A percentile compares a stretch with the other conserved stretches of the same genome.
Conservation (phyloP, 2,113 vertebrate species). For the human (Homo sapiens) region DNA sequence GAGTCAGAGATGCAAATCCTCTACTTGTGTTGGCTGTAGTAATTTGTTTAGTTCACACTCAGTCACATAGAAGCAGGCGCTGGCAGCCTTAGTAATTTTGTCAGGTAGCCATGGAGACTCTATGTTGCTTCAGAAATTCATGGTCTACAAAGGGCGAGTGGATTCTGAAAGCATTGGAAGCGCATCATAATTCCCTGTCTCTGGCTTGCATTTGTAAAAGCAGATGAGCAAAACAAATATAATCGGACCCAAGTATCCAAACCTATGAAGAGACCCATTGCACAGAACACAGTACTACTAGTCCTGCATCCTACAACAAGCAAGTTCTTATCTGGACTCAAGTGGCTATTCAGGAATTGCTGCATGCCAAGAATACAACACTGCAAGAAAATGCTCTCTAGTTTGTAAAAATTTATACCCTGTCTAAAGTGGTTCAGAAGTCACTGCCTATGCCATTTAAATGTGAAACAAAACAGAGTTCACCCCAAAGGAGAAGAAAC, state of each 20-base stretch:
- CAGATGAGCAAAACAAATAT: neutral
- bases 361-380: neutral
- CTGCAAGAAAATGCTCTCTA: neutral
- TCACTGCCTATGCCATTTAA: conserved; percentile 44
- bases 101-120: conserved; percentile 58
- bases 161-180: conserved; percentile 8
- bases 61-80: neutral
- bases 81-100: conserved; percentile 43
- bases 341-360: conserved; percentile 5
- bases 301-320: neutral
- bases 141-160: neutral
- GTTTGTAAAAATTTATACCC: conserved; percentile 37
- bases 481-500: neutral
- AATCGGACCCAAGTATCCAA: neutral
- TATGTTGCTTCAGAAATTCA: conserved; percentile 57
- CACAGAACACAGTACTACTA: neutral
- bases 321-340: conserved; percentile 31
- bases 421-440: conserved; percentile 30
- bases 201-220: conserved; percentile 28
- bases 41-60: neutral
- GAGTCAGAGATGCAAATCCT: neutral
- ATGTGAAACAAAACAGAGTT: conserved; percentile 49
- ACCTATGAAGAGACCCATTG: neutral
- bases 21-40: neutral
- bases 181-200: neutral